Evolutionary conservation across 2,113 vertebrate species (phyloP).

Genomic region (Lanius ludovicianus): DNA sequence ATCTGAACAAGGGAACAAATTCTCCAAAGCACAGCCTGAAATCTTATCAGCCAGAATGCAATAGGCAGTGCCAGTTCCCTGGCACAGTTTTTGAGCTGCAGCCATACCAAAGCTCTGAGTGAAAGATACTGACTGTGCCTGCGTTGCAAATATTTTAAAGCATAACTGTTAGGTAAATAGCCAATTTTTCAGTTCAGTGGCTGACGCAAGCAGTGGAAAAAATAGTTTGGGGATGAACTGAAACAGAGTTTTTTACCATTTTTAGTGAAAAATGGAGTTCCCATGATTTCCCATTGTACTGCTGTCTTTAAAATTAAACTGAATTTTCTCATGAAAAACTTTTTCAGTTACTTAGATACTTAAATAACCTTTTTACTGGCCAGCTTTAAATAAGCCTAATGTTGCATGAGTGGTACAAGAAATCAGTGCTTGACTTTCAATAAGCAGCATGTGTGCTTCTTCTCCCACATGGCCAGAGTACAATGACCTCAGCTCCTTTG

Average conservation of each 20-base stretch:
- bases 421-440: not conserved
- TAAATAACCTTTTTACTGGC: not conserved
- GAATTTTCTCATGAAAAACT: not conserved
- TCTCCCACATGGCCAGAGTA: not conserved
- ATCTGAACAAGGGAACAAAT: conserved; percentile 11
- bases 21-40: not conserved
- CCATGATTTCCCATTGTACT: not conserved
- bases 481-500: not conserved
- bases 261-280: not conserved
- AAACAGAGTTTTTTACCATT: not conserved
- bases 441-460: not conserved
- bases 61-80: not conserved
- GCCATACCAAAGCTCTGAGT: not conserved
- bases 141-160: not conserved
- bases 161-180: conserved; percentile 14
- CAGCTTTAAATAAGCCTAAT: not conserved
- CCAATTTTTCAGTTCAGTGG: conserved; percentile 35
- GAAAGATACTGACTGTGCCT: not conserved
- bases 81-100: not conserved
- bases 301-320: not conserved
- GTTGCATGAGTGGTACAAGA: not conserved
- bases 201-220: conserved; percentile 24
- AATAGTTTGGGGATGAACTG: not conserved
- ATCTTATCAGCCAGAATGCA: not conserved
- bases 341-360: not conserved